phyloP scores from a whole-genome alignment of 2,888 invertebrate genomes.

The Ormyrus pomaceus region DNA sequence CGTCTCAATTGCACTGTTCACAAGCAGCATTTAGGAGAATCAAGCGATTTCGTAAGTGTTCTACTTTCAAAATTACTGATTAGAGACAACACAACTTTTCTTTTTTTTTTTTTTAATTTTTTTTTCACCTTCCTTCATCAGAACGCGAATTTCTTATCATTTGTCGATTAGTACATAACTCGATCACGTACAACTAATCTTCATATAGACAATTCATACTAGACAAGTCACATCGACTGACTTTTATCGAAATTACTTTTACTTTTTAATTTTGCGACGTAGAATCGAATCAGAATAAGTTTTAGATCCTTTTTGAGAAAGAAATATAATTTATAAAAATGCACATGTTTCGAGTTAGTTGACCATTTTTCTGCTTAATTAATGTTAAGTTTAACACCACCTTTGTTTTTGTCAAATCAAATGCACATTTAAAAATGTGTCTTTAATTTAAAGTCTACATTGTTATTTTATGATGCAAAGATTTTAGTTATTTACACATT shows the following conservation, averaged over 20 bases:
- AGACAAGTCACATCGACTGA: slow-evolving; percentile 17
- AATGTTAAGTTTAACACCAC: slow-evolving; percentile 35
- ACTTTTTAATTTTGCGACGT: slow-evolving; percentile 22
- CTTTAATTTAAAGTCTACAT: not conserved
- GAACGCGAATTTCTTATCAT: slow-evolving; percentile 28
- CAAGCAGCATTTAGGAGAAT: slow-evolving; percentile 75
- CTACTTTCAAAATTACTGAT: slow-evolving; percentile 55
- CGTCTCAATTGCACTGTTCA: slow-evolving; percentile 65
- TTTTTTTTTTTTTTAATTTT: slow-evolving; percentile 21
- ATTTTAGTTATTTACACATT: slow-evolving; percentile 23
- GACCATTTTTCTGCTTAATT: slow-evolving; percentile 53
- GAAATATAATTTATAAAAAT: slow-evolving; percentile 35
- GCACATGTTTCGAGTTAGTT: slow-evolving; percentile 73
- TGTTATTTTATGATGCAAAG: not conserved
- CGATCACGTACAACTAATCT: slow-evolving; percentile 22
- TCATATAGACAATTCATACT: not conserved
- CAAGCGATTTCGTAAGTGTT: slow-evolving; percentile 75
- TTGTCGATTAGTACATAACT: slow-evolving; percentile 32
- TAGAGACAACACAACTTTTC: slow-evolving; percentile 35
- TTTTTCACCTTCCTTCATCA: slow-evolving; percentile 31
- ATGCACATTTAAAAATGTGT: slow-evolving; percentile 31
- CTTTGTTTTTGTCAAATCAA: slow-evolving; percentile 25
- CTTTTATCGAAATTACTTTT: slow-evolving; percentile 13
- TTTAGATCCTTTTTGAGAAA: slow-evolving; percentile 29
- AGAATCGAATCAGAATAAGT: slow-evolving; percentile 34